A percentile compares a stretch with the other conserved stretches of the same genome.
These are phyloP conservation scores for Channallabes apus DNA, from an alignment of 2,797 vertebrate species.

Conservation along the genomic window DNA sequence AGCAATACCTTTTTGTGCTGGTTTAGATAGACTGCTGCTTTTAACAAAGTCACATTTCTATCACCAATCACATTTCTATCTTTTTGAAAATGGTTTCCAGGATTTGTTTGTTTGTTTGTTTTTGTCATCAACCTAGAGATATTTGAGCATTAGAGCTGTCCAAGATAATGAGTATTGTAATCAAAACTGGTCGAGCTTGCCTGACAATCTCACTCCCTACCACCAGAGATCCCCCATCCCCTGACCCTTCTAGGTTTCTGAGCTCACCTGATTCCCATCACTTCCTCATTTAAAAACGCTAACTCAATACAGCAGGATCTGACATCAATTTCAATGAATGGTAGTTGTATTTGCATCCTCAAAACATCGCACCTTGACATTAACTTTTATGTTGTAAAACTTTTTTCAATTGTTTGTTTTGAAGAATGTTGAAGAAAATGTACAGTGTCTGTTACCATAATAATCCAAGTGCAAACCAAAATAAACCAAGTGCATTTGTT, in stretches of 20 bases:
- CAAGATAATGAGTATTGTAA: background rate
- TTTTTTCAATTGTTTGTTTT: too few relatives aligned
- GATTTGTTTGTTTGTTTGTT: too few relatives aligned
- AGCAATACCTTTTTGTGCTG: background rate
- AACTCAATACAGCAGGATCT: too few relatives aligned
- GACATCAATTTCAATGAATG: too few relatives aligned
- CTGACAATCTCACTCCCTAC: background rate
- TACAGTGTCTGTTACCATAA: too few relatives aligned
- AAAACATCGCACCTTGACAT: too few relatives aligned
- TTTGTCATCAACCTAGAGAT: background rate
- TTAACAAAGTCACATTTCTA: background rate
- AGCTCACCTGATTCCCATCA: background rate
- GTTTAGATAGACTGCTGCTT: background rate
- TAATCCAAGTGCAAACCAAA: too few relatives aligned
- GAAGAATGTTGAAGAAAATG: too few relatives aligned
- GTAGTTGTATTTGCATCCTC: too few relatives aligned
- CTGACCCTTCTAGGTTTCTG: background rate
- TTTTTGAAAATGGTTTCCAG: background rate
- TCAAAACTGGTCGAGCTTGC: background rate
- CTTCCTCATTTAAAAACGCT: too few relatives aligned
- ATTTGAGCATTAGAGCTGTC: background rate
- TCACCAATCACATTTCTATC: background rate
- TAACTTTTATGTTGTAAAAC: too few relatives aligned
- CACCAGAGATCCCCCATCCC: background rate
- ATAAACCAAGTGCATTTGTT: too few relatives aligned